Evolutionary conservation across 1,140 invertebrate species (phyloP).

Genomic region (Batillaria attramentaria): DNA sequence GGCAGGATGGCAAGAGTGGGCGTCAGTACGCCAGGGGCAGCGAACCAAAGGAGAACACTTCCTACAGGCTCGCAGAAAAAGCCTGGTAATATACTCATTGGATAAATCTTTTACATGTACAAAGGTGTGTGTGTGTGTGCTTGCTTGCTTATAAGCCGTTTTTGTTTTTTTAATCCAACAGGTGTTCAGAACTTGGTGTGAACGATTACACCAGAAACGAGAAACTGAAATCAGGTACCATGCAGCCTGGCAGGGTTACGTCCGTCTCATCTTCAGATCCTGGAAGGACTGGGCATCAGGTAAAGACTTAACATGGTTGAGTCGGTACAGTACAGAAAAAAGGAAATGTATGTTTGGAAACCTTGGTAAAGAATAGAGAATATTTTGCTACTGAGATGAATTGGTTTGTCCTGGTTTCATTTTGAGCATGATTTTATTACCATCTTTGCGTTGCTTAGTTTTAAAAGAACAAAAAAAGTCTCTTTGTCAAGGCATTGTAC

Average conservation of each 20-base stretch:
- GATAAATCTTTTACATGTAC: neutral
- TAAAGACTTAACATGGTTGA: conserved; percentile 1
- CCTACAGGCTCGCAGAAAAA: conserved; percentile 3
- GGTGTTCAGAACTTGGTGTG: conserved; percentile 41
- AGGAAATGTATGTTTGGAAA: neutral
- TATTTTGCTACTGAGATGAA: too few species aligned
- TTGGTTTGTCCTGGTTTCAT: too few species aligned
- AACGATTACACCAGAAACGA: conserved; percentile 37
- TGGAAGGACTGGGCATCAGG: conserved; percentile 47
- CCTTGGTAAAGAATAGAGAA: too few species aligned
- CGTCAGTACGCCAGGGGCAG: conserved; percentile 25
- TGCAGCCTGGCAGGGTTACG: conserved; percentile 31
- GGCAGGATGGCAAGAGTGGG: conserved; percentile 35
- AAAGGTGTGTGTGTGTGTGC: too few species aligned
- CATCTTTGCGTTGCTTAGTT: too few species aligned
- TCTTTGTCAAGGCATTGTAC: too few species aligned
- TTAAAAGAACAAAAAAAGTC: too few species aligned
- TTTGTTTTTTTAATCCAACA: conserved; percentile 10
- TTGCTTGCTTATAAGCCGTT: neutral
- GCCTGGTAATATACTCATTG: conserved; percentile 16
- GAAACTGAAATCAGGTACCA: conserved; percentile 36
- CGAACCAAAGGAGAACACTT: conserved; percentile 28
- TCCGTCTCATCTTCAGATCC: conserved; percentile 23
- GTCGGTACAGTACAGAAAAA: neutral
- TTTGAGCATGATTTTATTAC: too few species aligned